Evolutionary conservation across 2,113 vertebrate genomes (phyloP).

Genomic region (Rhodinocichla rosea): DNA sequence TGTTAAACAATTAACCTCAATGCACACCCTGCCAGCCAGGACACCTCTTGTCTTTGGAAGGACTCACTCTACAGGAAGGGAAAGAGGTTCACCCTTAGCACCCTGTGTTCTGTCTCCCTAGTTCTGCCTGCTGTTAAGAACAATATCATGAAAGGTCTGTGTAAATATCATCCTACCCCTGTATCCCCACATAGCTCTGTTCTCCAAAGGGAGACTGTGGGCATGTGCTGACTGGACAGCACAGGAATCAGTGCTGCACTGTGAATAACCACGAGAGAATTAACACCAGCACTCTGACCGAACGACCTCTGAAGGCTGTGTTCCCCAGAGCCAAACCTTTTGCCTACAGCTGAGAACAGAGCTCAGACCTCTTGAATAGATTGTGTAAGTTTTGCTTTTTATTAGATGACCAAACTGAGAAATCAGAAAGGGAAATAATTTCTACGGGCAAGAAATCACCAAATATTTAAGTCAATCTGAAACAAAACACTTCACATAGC

Average conservation of each 20-base stretch:
- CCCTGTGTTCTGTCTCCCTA: neutral
- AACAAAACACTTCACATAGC: neutral
- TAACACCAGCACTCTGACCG: neutral
- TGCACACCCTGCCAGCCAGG: neutral
- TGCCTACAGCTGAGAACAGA: neutral
- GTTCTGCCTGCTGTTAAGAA: neutral
- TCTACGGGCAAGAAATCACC: neutral
- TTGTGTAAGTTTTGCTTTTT: neutral
- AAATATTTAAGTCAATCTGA: neutral
- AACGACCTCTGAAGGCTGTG: fast-evolving
- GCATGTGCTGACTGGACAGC: neutral
- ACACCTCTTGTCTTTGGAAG: neutral
- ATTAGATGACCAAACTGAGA: neutral
- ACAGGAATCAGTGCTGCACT: neutral
- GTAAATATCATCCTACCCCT: neutral
- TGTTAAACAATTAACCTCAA: neutral
- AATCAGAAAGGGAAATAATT: neutral
- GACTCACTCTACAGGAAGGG: neutral
- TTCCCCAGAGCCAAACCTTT: neutral
- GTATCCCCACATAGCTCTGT: neutral
- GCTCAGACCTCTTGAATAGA: neutral
- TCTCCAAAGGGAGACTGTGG: neutral
- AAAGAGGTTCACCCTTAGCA: neutral
- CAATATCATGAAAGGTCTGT: neutral
- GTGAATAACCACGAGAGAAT: neutral